A percentile compares a stretch with the other conserved stretches of the same genome.
Evolutionary conservation across 2,113 vertebrate genomes (phyloP).

Genomic region (Ellobius talpinus): DNA sequence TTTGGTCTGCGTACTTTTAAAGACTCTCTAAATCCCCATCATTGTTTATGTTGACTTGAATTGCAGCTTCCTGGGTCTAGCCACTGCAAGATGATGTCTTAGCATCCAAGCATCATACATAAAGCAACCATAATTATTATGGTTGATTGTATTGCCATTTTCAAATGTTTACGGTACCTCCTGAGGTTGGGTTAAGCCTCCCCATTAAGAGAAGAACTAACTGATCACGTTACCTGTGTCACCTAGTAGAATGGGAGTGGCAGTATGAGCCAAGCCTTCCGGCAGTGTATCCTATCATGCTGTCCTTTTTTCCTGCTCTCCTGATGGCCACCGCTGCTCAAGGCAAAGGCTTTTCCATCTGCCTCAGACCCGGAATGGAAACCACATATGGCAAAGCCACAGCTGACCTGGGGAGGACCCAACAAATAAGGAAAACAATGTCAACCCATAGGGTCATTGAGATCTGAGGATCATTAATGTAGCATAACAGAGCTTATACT

Average conservation of each 20-base stretch:
- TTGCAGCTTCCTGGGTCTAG: background rate
- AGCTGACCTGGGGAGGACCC: background rate
- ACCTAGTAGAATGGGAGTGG: background rate
- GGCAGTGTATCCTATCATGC: background rate
- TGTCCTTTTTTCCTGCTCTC: constrained; percentile 23
- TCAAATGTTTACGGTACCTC: constrained; percentile 10
- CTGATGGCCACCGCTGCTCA: background rate
- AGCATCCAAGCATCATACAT: background rate
- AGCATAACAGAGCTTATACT: background rate
- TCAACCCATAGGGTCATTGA: background rate
- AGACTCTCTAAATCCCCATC: background rate
- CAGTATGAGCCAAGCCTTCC: background rate
- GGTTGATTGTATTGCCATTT: background rate
- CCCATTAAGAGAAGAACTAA: background rate
- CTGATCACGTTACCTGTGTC: background rate
- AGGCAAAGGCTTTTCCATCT: background rate
- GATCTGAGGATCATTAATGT: background rate
- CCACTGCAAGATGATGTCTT: background rate
- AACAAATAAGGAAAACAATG: background rate
- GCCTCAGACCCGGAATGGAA: background rate
- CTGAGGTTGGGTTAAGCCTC: background rate
- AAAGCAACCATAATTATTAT: background rate
- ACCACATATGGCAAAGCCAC: background rate
- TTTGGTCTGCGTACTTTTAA: constrained; percentile 12
- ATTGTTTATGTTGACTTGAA: background rate